These are phyloP conservation scores for Pipra filicauda DNA, from an alignment of 2,113 vertebrate genomes.

Conservation along the genomic window DNA sequence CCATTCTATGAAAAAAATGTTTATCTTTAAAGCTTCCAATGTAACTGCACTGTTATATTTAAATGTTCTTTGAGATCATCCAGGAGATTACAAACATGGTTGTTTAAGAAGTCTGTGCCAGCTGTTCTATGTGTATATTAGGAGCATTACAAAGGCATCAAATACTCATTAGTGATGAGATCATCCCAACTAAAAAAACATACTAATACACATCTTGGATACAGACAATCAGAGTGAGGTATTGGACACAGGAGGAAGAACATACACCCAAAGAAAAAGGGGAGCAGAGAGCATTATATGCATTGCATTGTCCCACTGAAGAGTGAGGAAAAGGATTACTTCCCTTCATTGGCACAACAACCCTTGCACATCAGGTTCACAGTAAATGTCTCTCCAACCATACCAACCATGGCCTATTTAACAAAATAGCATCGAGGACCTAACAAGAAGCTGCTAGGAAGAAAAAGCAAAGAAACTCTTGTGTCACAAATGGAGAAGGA, in stretches of 20 bases:
- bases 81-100: not conserved
- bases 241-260: not conserved
- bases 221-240: not conserved
- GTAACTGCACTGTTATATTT: not conserved
- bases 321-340: not conserved
- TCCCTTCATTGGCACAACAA: not conserved
- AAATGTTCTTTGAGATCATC: slow-evolving; percentile 19
- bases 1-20: not conserved
- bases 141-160: slow-evolving; percentile 19
- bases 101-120: slow-evolving; percentile 19
- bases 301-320: not conserved
- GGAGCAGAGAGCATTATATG: not conserved
- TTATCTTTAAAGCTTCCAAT: not conserved
- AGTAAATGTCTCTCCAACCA: not conserved
- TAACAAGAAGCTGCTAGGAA: not conserved
- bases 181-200: not conserved
- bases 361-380: not conserved
- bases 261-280: not conserved
- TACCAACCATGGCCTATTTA: not conserved
- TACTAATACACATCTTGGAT: not conserved
- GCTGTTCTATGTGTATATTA: not conserved
- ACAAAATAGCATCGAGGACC: not conserved
- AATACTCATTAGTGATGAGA: not conserved
- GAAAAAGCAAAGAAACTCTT: not conserved
- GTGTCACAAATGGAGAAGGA: not conserved